phyloP scores from a whole-genome alignment of 64 coral and sea anemone species.

The Actinia tenebrosa region DNA sequence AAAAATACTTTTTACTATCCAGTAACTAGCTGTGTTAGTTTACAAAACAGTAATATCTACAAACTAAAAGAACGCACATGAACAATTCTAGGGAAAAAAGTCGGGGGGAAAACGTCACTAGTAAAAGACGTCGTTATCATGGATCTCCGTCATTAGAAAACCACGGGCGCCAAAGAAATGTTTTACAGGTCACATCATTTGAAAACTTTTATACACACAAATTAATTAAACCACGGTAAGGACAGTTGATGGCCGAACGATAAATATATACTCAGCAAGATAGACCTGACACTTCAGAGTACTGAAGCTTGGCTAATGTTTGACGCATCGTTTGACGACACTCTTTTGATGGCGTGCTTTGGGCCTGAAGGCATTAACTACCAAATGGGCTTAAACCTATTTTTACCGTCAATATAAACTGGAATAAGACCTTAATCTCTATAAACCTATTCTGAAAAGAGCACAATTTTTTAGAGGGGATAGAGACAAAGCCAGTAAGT shows the following conservation, averaged over 20 bases:
- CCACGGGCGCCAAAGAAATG: not conserved
- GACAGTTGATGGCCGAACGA: not conserved
- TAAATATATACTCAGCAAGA: not conserved
- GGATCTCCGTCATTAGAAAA: not conserved
- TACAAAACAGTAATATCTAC: not conserved
- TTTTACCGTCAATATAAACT: not conserved
- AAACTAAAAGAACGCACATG: not conserved
- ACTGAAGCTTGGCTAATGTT: not conserved
- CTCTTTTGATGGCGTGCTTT: not conserved
- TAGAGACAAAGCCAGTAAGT: not conserved
- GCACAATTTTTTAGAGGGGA: not conserved
- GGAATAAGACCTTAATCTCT: not conserved
- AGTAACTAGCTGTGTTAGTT: not conserved
- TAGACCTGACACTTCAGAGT: not conserved
- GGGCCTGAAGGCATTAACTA: not conserved
- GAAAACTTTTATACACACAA: not conserved
- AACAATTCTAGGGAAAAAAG: too few species aligned
- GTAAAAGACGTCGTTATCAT: not conserved
- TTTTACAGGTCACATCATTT: not conserved
- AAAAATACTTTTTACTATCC: not conserved
- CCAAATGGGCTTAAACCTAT: not conserved
- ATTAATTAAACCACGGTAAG: not conserved
- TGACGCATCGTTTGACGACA: not conserved
- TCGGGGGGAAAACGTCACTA: not conserved
- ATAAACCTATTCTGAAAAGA: constrained; percentile 4